Evolutionary conservation across 2,888 invertebrate species (phyloP).

Genomic region (Philonicus albiceps): DNA sequence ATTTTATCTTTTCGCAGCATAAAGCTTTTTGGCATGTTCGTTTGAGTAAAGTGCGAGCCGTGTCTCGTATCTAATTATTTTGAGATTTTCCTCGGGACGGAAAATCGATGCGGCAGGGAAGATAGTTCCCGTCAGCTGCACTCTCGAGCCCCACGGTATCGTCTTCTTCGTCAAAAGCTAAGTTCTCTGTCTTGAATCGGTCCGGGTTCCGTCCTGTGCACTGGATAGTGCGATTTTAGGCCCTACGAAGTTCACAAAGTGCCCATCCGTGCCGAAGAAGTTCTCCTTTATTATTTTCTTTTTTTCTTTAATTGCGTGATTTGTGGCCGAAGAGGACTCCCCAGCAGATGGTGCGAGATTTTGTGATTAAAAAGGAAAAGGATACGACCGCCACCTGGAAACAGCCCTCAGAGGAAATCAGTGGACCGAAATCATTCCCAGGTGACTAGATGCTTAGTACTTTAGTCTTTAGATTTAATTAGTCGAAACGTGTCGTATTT

Average conservation of each 20-base stretch:
- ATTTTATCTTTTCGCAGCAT: not conserved
- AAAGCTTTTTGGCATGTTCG: not conserved
- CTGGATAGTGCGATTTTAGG: not conserved
- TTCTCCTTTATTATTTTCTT: not conserved
- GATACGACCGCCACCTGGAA: not conserved
- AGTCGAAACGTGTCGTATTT: not conserved
- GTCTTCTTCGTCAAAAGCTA: not conserved
- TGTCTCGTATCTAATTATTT: not conserved
- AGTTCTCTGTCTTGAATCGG: not conserved
- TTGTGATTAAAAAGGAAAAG: not conserved
- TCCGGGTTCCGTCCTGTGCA: not conserved
- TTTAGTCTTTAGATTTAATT: not conserved
- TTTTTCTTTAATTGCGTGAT: not conserved
- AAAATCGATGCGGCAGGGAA: constrained; percentile 24
- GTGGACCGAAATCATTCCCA: not conserved
- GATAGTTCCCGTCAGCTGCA: not conserved
- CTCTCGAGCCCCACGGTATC: not conserved
- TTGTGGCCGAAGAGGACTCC: not conserved
- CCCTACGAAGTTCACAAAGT: not conserved
- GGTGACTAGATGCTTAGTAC: not conserved
- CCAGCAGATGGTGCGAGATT: not conserved
- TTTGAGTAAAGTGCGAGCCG: not conserved
- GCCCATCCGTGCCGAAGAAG: not conserved
- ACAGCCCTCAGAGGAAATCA: not conserved
- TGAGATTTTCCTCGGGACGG: constrained; percentile 21